These are phyloP conservation scores for Hemichromis elongatus DNA, from an alignment of 2,113 vertebrate species.

Conservation along the genomic window DNA sequence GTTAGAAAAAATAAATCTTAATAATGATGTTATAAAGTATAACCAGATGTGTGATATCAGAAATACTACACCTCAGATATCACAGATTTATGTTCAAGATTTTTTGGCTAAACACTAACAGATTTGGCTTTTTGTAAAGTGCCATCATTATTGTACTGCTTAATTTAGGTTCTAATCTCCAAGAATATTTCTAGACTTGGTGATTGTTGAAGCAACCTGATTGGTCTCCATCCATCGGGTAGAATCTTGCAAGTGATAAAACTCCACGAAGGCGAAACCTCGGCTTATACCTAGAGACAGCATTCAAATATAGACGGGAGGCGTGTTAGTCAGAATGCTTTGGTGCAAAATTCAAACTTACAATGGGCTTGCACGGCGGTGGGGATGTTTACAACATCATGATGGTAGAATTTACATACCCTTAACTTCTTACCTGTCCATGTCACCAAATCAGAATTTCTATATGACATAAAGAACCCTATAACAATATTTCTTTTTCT, in stretches of 20 bases:
- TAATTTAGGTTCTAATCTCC: conserved; percentile 36
- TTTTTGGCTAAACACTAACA: background rate
- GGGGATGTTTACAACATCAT: conserved; percentile 9
- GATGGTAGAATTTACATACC: conserved; percentile 24
- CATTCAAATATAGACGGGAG: conserved; percentile 99
- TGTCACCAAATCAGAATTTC: background rate
- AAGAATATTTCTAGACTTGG: conserved; percentile 83
- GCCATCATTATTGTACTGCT: background rate
- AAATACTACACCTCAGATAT: background rate
- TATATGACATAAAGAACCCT: background rate
- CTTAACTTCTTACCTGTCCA: conserved; percentile 31
- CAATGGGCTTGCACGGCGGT: conserved; percentile 82
- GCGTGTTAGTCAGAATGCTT: conserved; percentile 99
- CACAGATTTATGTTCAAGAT: background rate
- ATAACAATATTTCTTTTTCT: background rate
- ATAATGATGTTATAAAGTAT: background rate
- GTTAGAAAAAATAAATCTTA: background rate
- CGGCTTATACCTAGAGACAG: conserved; percentile 99
- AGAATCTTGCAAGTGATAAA: conserved; percentile 99
- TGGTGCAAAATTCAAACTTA: conserved; percentile 92
- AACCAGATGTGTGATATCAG: background rate
- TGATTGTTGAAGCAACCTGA: conserved; percentile 84
- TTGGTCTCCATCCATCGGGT: conserved; percentile 99
- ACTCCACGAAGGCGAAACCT: conserved; percentile 99
- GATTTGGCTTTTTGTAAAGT: background rate